Conservation (phyloP, 1,140 invertebrate species). For the Ectropis grisescens region DNA sequence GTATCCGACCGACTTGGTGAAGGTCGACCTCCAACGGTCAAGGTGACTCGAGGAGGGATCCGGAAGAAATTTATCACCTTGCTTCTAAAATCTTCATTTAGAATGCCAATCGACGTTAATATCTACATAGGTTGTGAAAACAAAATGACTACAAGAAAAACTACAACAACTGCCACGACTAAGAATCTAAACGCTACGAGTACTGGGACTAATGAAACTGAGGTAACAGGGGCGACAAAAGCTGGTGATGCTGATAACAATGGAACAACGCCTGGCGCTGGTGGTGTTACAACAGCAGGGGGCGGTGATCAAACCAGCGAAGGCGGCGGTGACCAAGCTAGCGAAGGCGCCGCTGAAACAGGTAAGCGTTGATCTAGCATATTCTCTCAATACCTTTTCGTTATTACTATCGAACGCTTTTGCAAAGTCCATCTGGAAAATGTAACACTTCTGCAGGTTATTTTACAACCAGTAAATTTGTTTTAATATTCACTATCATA, state of each 20-base stretch:
- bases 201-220: no score
- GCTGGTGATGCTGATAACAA: no score
- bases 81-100: constrained; percentile 27
- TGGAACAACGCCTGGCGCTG: background rate
- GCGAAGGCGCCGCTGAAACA: background rate
- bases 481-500: no score
- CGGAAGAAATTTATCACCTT: constrained; percentile 24
- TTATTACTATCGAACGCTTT: no score
- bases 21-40: constrained; percentile 26
- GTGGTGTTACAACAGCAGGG: background rate
- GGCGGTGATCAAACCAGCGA: background rate
- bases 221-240: no score
- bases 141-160: constrained; percentile 3
- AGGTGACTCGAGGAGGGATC: constrained; percentile 40
- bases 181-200: no score
- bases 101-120: constrained; percentile 37
- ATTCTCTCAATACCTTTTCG: no score
- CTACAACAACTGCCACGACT: background rate
- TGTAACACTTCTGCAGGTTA: no score
- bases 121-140: constrained; percentile 39
- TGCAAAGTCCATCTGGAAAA: no score
- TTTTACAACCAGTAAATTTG: no score
- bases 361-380: no score
- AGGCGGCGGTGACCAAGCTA: background rate
- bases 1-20: constrained; percentile 38